A percentile compares a stretch with the other conserved stretches of the same genome.
phyloP scores from a whole-genome alignment of 2,113 vertebrate species.

The Cochlearius cochlearius region DNA sequence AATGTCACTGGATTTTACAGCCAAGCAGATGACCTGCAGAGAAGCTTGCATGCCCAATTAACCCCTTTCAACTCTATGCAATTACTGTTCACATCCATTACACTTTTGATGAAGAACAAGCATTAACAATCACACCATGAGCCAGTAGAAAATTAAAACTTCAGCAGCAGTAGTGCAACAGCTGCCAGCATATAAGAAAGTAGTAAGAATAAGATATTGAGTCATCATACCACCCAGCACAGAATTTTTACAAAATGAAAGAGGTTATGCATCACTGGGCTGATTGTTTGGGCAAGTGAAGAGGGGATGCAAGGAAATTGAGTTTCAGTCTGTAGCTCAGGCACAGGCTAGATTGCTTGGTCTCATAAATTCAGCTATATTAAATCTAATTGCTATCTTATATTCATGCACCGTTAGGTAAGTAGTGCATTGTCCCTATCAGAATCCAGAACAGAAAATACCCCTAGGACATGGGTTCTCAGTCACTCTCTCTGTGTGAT shows the following conservation, averaged over 20 bases:
- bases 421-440: neutral
- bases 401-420: neutral
- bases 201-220: neutral
- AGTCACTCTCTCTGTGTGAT: neutral
- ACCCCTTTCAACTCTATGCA: slow-evolving; percentile 38
- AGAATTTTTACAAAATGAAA: slow-evolving; percentile 7
- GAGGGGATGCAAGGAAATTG: neutral
- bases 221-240: neutral
- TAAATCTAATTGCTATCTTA: neutral
- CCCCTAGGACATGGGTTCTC: neutral
- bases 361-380: slow-evolving; percentile 35
- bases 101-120: slow-evolving; percentile 26
- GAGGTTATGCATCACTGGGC: neutral
- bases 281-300: neutral
- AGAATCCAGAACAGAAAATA: neutral
- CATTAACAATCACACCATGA: slow-evolving; percentile 32
- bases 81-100: slow-evolving; percentile 44
- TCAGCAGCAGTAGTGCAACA: neutral
- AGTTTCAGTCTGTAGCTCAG: neutral
- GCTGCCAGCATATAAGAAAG: neutral
- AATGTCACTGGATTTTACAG: neutral
- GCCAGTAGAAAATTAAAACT: neutral
- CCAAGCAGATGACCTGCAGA: neutral
- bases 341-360: neutral
- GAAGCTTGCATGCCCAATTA: neutral